Evolutionary conservation across 2,797 vertebrate species (phyloP), one percentile per base, ranked within the genome.

Genomic region (Antennarius maculatus): DNA sequence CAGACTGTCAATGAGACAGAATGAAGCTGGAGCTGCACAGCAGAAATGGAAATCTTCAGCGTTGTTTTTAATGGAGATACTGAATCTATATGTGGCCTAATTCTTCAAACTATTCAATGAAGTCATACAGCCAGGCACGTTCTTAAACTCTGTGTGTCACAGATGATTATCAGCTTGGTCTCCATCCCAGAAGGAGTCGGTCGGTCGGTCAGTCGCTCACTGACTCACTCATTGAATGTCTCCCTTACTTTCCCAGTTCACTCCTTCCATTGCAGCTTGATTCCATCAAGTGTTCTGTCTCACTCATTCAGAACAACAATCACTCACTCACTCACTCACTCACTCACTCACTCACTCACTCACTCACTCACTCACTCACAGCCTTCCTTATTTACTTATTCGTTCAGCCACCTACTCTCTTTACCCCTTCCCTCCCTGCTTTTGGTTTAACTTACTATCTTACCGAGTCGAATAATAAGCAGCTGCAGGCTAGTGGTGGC

Each of bases 1-100:
- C 76, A 82, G 86, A 86, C 75, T 87, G 69, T 77, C 84, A 87
- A 89, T 81, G 76, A 82, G 76, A 60, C 71, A 39, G 69, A 71
- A 68, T 29, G 18, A 66, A 59, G 53, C 75, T 61, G 56, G 66
- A 65, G 76, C 37, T 47, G 17, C 17, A 69, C 79, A 51, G 53
- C 64, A 58, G 51, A 69, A 63, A 80, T 66, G 18, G 27, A 50
- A 81, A 80, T 65, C 53, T 43, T 64, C 73, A 74, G 73, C 81
- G 74, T 59, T 81, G 62, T 66, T 85, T 79, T 78, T 81, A 47
- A 68, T 39, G 37, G 46, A 69, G 50, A 58, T 46, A 66, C 53
- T 53, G 65, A 37, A 69, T 58, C 56, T 62, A 63, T 55, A 83
- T 68, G 69, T 42, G 54, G 56, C 31, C 39, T 61, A 53, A 71